Base-by-base conservation (phyloP, 1,140 invertebrate species). In the Philopotamus ludificatus region DNA sequence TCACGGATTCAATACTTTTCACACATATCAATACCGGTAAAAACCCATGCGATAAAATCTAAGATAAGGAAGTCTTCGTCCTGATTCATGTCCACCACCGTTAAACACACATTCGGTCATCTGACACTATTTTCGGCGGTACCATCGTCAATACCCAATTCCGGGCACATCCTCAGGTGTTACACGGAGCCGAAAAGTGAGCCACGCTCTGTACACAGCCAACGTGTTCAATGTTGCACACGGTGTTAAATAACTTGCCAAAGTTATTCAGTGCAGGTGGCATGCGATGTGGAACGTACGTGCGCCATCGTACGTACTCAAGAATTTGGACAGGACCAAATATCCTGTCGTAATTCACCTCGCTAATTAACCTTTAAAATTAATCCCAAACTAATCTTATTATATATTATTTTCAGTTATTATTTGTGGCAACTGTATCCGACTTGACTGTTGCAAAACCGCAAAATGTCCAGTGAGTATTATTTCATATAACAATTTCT, bases 381-480 rank as follows among this genome's bases (percentile, higher is more conserved):
- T n/a, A n/a, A 34, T 34, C 12, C 12, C 28, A 7, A 34, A 34
- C 4, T 34, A 34, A 34, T 34, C 12, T 34, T 16, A 42, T 39
- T 54, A 18, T 22, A 25, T 25, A 4, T 45, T 16, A 45, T 65
- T 53, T 65, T 47, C 54, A 65, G 63, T 20, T 65, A 20, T 21
- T 34, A n/a, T 47, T 42, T 15, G n/a, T 47, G 7, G 22, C 63
- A 25, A 22, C 57, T 15, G 16, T 61, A 16, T 18, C 60, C 9
- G 10, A 47, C 18, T 23, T 41, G 8, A 26, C 44, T 12, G 3
- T 41, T 8, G 62, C 62, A n/a, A 55, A 45, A 42, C 67, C 67
- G 10, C 62, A 68, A 57, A 68, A 68, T 62, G 55, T 68, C 23
- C 54, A 65, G 67, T 68, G 34, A 68, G 67, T 65, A 55, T 64